Evolutionary conservation across 2,888 invertebrate genomes (phyloP).

Genomic region (Eumacrocentrus americanus): DNA sequence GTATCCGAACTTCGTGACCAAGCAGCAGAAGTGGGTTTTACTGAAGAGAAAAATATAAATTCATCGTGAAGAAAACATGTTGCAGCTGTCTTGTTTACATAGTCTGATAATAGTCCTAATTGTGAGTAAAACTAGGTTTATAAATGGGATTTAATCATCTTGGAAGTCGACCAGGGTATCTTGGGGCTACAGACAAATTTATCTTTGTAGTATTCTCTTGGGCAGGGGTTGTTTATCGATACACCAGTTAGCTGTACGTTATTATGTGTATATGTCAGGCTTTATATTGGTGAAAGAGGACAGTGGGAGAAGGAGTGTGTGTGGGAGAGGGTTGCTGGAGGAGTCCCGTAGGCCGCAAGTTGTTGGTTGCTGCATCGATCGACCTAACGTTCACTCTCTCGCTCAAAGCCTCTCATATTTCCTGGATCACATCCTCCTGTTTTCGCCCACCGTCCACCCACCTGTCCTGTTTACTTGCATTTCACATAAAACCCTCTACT

Average conservation of each 20-base stretch:
- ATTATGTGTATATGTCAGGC: too few relatives aligned
- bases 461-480: neutral
- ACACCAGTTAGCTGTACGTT: too few relatives aligned
- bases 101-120: neutral
- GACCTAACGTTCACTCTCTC: slow-evolving; percentile 34
- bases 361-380: slow-evolving; percentile 56
- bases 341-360: slow-evolving; percentile 44
- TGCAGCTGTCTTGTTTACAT: neutral
- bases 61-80: neutral
- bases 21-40: neutral
- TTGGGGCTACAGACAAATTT: too few relatives aligned
- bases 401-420: slow-evolving; percentile 27
- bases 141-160: too few relatives aligned
- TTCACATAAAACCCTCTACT: slow-evolving; percentile 4
- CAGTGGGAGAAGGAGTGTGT: neutral
- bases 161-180: too few relatives aligned
- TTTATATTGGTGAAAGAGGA: neutral
- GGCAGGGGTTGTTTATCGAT: slow-evolving; percentile 3
- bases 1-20: neutral
- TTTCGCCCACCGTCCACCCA: slow-evolving; percentile 26
- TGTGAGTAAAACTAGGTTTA: neutral
- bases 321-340: neutral
- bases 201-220: neutral
- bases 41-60: neutral
- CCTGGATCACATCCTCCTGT: slow-evolving; percentile 35